Base-by-base conservation (phyloP, 2,888 invertebrate genomes). In the Copidosoma aretas region DNA sequence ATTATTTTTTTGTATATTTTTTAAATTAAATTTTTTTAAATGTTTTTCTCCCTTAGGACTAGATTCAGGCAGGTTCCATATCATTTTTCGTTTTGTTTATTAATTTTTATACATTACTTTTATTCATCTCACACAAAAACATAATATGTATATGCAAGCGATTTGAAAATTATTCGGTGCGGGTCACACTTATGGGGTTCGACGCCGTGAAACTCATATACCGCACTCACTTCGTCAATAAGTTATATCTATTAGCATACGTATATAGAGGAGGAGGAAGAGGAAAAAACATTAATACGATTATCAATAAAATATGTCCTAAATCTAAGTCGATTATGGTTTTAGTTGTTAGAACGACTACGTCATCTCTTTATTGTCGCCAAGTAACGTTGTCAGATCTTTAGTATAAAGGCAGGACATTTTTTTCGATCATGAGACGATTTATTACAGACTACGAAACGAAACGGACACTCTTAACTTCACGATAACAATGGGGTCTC, bases 21-120 rank as follows among this genome's bases (percentile, higher is more conserved):
- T 25, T 25, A 15, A n/a, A n/a, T n/a, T n/a, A n/a, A n/a, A n/a
- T 58, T 67, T 53, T 39, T 25, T 15, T 43, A 51, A 57, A 54
- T 49, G 39, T 60, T 32, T 67, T 70, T 66, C 71, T 73, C 67
- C 70, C 76, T 76, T 77, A 78, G 75, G 77, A 78, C 77, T 78
- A 77, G 77, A 77, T 76, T 75, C 75, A 76, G 77, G 76, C 77
- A 76, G 77, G 75, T 74, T 75, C 71, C 67, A 70, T 62, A 67
- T 67, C 65, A 41, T 68, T 66, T 22, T 59, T 21, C 71, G 58
- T 0, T 57, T 67, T 60, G 24, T 46, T 57, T 17, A 54, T 62
- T 51, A 46, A 46, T 32, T 59, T 32, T 59, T 43, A 54, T 64
- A 71, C 19, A 32, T 51, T 67, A 51, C 52, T 46, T 14, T 65